These are phyloP conservation scores for Adrianichthys oophorus DNA, from an alignment of 2,797 vertebrate genomes.

Conservation along the genomic window DNA sequence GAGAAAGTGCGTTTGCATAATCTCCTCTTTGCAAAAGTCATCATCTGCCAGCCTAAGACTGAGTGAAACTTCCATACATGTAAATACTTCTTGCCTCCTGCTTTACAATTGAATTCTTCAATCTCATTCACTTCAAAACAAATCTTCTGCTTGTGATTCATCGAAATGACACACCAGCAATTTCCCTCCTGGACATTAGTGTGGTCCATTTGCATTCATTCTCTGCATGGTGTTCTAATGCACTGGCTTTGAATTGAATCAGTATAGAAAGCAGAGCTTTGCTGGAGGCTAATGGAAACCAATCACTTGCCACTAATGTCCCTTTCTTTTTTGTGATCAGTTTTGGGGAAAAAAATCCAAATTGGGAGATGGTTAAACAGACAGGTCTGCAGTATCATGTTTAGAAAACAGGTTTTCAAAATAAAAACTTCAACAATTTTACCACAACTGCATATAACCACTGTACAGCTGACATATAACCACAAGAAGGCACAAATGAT, in stretches of 20 bases:
- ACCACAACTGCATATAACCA: background rate
- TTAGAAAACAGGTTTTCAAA: background rate
- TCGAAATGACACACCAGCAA: slow-evolving; percentile 14
- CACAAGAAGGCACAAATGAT: background rate
- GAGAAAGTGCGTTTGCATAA: slow-evolving; percentile 67
- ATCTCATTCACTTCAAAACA: slow-evolving; percentile 12
- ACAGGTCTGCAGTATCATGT: background rate
- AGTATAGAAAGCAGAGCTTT: background rate
- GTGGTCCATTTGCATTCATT: slow-evolving; percentile 1
- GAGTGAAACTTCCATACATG: slow-evolving; percentile 35
- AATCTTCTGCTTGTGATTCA: slow-evolving; percentile 22
- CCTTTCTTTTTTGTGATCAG: background rate
- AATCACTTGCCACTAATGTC: background rate
- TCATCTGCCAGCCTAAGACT: slow-evolving; percentile 50
- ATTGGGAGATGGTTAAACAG: background rate
- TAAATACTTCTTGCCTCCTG: slow-evolving; percentile 23
- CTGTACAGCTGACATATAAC: background rate
- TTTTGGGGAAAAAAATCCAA: no score
- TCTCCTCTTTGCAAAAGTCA: slow-evolving; percentile 60
- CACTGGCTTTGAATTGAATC: background rate
- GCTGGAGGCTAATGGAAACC: background rate
- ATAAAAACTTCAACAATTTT: background rate
- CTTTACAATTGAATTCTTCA: slow-evolving; percentile 19
- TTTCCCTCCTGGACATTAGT: background rate
- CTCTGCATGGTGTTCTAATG: background rate